Conservation (phyloP, 2,113 vertebrate genomes). For the Isichthys henryi region DNA sequence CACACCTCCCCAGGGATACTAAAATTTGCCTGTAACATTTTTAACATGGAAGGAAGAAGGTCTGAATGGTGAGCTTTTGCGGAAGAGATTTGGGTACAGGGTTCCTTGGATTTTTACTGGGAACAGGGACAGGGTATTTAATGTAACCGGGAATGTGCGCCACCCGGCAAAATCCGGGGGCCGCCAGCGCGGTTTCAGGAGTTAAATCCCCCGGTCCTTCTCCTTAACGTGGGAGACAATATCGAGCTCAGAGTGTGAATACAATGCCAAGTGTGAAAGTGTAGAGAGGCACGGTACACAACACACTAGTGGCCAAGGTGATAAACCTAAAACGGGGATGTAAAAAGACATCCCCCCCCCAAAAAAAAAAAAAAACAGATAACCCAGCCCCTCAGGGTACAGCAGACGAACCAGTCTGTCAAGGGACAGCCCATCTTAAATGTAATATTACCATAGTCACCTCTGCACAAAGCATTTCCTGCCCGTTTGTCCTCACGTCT, state of each 20-base stretch:
- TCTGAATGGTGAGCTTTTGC: neutral
- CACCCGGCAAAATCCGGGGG: neutral
- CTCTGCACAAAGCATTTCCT: neutral
- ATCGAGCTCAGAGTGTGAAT: neutral
- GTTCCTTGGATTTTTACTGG: neutral
- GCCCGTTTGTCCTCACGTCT: neutral
- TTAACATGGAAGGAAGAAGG: constrained; percentile 39
- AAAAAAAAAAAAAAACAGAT: neutral
- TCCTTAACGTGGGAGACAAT: neutral
- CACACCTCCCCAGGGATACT: constrained; percentile 30
- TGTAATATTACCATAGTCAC: neutral
- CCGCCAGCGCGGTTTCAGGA: neutral
- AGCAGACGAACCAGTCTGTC: neutral
- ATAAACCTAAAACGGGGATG: constrained; percentile 23
- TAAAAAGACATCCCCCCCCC: neutral
- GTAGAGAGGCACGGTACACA: neutral
- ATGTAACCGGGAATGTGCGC: neutral
- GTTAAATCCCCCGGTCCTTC: neutral
- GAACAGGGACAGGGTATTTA: neutral
- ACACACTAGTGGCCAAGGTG: constrained; percentile 19
- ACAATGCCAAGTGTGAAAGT: neutral
- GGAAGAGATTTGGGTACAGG: neutral
- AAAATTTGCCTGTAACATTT: constrained; percentile 42
- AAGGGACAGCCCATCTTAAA: neutral
- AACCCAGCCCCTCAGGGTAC: neutral